Percentiles rank a stretch among this genome's conserved stretches.
Evolutionary conservation across 1,140 invertebrate genomes (phyloP).

Genomic region (Drosophila arizonae): DNA sequence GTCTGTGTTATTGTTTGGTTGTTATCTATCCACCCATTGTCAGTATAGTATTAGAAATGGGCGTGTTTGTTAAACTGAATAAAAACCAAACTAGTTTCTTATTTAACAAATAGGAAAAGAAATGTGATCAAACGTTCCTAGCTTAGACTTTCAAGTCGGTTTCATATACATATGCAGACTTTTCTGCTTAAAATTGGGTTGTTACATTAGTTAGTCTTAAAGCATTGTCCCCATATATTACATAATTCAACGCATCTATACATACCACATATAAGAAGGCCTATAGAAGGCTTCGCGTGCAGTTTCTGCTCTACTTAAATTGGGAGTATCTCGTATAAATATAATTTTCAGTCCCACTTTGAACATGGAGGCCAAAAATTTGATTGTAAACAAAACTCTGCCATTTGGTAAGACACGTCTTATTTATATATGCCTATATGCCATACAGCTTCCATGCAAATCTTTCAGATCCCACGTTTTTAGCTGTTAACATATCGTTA

Average conservation of each 20-base stretch:
- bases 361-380: slow-evolving; percentile 46
- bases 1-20: slow-evolving; percentile 29
- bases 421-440: background rate
- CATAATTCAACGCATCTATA: no score
- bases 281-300: background rate
- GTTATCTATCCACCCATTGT: slow-evolving; percentile 22
- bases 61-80: background rate
- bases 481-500: slow-evolving; percentile 64
- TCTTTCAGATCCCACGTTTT: slow-evolving; percentile 51
- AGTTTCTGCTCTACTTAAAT: background rate
- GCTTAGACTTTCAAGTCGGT: background rate
- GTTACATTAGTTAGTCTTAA: no score
- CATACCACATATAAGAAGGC: background rate
- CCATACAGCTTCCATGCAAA: background rate
- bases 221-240: no score
- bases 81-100: background rate
- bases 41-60: slow-evolving; percentile 1
- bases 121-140: background rate
- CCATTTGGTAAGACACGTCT: slow-evolving; percentile 61
- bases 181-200: no score
- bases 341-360: no score
- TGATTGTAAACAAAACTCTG: slow-evolving; percentile 65
- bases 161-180: background rate
- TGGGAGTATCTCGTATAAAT: no score
- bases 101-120: background rate